Conservation (phyloP, 2,113 vertebrate genomes). For the Notothenia rossii region DNA sequence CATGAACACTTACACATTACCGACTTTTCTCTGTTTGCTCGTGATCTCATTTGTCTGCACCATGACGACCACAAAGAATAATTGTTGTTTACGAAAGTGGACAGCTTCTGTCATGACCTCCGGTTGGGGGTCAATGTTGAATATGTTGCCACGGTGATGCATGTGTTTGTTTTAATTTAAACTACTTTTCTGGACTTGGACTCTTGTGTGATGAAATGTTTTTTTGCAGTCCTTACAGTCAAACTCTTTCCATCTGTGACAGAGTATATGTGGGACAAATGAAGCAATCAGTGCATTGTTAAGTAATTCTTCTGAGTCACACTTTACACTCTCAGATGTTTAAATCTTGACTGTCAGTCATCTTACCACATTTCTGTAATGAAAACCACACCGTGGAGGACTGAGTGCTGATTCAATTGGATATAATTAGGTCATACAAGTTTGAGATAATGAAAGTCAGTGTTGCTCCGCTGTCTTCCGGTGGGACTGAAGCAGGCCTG, state of each 20-base stretch:
- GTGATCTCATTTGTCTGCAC: constrained; percentile 36
- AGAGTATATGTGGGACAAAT: constrained; percentile 49
- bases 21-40: constrained; percentile 21
- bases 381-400: constrained; percentile 53
- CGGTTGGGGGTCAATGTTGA: constrained; percentile 43
- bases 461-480: constrained; percentile 54
- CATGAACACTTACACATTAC: constrained; percentile 31
- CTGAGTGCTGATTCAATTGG: constrained; percentile 65
- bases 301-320: constrained; percentile 64
- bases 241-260: constrained; percentile 55
- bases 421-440: constrained; percentile 75
- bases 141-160: constrained; percentile 37
- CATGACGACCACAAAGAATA: constrained; percentile 48
- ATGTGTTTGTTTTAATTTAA: constrained; percentile 6
- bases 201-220: constrained; percentile 26
- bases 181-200: constrained; percentile 9
- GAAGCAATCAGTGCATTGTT: constrained; percentile 64
- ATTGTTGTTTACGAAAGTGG: constrained; percentile 26
- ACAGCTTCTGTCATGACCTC: constrained; percentile 34
- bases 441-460: constrained; percentile 75
- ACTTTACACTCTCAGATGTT: constrained; percentile 53
- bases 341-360: constrained; percentile 67
- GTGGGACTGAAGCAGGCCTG: constrained; percentile 61
- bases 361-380: constrained; percentile 56
- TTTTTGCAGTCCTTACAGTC: constrained; percentile 23